Evolutionary conservation across 2,113 vertebrate species (phyloP).

Genomic region (Chloropsis cyanopogon): DNA sequence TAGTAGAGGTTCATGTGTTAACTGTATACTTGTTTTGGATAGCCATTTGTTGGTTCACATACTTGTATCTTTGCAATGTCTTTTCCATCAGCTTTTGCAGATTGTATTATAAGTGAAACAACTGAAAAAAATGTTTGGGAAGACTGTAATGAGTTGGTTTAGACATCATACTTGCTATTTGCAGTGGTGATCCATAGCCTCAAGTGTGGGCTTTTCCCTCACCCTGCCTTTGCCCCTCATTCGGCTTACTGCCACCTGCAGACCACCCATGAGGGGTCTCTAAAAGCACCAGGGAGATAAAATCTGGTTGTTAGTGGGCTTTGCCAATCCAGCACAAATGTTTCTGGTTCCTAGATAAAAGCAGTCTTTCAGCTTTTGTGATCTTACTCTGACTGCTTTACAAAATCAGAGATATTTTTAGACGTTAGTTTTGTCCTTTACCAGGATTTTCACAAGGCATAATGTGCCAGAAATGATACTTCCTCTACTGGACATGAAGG

Average conservation of each 20-base stretch:
- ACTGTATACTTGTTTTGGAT: background rate
- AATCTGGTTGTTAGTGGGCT: background rate
- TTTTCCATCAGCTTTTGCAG: background rate
- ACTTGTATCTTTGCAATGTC: background rate
- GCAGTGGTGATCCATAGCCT: background rate
- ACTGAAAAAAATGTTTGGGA: background rate
- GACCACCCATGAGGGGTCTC: background rate
- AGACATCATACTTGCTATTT: background rate
- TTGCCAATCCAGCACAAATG: background rate
- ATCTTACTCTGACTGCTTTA: background rate
- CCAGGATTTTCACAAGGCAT: background rate
- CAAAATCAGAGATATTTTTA: background rate
- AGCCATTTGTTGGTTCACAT: background rate
- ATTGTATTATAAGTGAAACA: background rate
- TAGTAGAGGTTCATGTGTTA: background rate
- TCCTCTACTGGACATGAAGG: background rate
- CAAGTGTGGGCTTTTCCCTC: background rate
- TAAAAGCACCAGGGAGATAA: background rate
- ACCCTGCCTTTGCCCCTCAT: background rate
- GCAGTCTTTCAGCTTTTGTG: background rate
- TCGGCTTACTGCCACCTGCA: background rate
- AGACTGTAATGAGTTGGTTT: background rate
- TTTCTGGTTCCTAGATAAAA: background rate
- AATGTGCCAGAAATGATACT: background rate
- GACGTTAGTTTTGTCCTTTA: background rate